Evolutionary conservation across 2,113 vertebrate species (phyloP).

Genomic region (Narcine bancroftii): DNA sequence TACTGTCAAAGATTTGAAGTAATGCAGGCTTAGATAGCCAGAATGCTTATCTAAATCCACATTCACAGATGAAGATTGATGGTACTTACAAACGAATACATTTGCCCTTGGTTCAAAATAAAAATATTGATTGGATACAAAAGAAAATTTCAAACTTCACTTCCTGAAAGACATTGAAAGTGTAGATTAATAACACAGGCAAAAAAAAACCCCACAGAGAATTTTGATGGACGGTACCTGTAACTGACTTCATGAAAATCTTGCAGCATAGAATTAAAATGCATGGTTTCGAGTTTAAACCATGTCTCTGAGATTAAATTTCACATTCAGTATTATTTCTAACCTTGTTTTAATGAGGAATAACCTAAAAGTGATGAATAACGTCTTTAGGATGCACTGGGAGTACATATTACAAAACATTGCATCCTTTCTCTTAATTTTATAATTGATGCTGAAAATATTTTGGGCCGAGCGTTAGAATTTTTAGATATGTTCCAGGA

Average conservation of each 20-base stretch:
- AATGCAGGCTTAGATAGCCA: not conserved
- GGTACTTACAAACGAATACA: not conserved
- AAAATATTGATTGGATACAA: not conserved
- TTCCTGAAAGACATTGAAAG: not conserved
- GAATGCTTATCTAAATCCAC: constrained; percentile 3
- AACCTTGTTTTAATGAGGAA: not conserved
- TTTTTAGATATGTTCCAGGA: not conserved
- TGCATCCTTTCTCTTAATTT: not conserved
- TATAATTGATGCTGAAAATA: not conserved
- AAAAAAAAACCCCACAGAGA: no score
- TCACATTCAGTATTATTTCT: not conserved
- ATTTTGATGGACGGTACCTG: not conserved
- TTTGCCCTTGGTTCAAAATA: not conserved
- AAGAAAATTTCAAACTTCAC: no score
- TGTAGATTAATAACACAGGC: not conserved
- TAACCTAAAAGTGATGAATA: not conserved
- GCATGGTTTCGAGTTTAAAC: no score
- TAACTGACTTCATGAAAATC: not conserved
- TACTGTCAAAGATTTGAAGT: not conserved
- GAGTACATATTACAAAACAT: not conserved
- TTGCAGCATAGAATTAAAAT: not conserved
- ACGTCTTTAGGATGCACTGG: not conserved
- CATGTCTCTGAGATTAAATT: not conserved
- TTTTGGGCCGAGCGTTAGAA: not conserved
- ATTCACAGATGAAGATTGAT: not conserved